A percentile compares a stretch with the other conserved stretches of the same genome.
These are phyloP conservation scores for Neria commutata DNA, from an alignment of 2,888 invertebrate genomes.

Conservation along the genomic window DNA sequence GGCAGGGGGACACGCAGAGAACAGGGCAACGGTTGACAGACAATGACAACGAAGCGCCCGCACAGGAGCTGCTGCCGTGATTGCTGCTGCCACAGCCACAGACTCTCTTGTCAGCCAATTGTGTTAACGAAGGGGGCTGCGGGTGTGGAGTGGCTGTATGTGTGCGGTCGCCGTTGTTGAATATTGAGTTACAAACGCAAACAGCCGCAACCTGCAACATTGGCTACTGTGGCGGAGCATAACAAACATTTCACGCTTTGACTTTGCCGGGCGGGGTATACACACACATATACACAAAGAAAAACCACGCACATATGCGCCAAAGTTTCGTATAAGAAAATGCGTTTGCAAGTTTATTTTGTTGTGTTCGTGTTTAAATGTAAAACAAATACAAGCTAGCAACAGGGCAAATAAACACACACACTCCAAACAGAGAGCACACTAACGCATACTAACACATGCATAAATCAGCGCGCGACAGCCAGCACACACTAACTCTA, in stretches of 20 bases:
- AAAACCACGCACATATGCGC: not conserved
- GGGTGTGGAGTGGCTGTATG: too few species aligned
- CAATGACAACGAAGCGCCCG: too few species aligned
- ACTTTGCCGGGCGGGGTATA: not conserved
- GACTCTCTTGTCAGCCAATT: too few species aligned
- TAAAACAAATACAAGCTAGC: not conserved
- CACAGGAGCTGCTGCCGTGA: not conserved
- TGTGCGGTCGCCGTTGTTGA: too few species aligned
- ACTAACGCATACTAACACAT: not conserved
- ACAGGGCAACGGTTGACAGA: too few species aligned
- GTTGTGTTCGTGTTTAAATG: not conserved
- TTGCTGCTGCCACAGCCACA: too few species aligned
- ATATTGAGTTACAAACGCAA: too few species aligned
- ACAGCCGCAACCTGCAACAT: not conserved
- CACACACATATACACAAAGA: not conserved
- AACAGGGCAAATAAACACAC: too few species aligned
- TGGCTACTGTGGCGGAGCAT: not conserved
- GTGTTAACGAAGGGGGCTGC: too few species aligned
- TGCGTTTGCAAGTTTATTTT: too few species aligned
- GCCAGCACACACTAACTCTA: slow-evolving; percentile 2
- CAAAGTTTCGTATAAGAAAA: too few species aligned
- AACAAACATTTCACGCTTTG: not conserved
- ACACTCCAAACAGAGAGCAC: not conserved
- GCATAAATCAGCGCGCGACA: not conserved
- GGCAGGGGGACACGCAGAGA: too few species aligned